Evolutionary conservation across 1,140 invertebrate genomes (phyloP), one percentile per base, ranked within the genome.

Genomic region (Tenebrio molitor): DNA sequence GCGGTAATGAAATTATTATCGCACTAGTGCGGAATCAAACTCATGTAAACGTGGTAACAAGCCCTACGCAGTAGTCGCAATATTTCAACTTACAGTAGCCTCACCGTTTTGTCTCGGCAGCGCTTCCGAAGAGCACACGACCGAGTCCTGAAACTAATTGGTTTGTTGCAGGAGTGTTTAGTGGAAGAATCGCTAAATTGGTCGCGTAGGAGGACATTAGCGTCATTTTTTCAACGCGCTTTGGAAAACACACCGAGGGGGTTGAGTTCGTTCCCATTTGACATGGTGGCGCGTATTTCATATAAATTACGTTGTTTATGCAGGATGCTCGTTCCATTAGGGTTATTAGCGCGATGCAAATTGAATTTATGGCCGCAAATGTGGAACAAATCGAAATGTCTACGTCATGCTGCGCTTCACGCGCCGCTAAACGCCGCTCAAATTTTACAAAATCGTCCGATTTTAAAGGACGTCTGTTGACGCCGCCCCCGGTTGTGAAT

Each of bases 331-430:
- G n/a, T 58, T 58, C 15, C 50, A 58, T 25, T 29, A 58, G 50
- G 50, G 23, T 58, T 15, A 58, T 58, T 58, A 58, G 50, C 14
- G 23, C 23, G 50, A 58, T 58, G 50, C 23, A 58, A 58, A 58
- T 58, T 58, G 50, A 58, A 58, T 58, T 58, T 58, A 58, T 58
- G 50, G 29, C 50, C 29, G 8, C 15, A 58, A 58, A 58, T 58
- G 50, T 58, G 50, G 50, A 58, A 58, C 50, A 58, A 58, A 58
- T 58, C 50, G 50, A 58, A 50, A 58, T 23, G n/a, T 29, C 23
- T 29, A 58, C 50, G 50, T 58, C 50, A 58, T 17, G 23, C 23
- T 58, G 50, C 14, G 21, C 12, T 58, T 58, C 50, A 58, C 23
- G 50, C 50, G 23, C 21, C 12, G 50, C 29, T 58, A 58, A 58